Conservation (phyloP, 1,140 invertebrate genomes). For the Hycleus phaleratus region DNA sequence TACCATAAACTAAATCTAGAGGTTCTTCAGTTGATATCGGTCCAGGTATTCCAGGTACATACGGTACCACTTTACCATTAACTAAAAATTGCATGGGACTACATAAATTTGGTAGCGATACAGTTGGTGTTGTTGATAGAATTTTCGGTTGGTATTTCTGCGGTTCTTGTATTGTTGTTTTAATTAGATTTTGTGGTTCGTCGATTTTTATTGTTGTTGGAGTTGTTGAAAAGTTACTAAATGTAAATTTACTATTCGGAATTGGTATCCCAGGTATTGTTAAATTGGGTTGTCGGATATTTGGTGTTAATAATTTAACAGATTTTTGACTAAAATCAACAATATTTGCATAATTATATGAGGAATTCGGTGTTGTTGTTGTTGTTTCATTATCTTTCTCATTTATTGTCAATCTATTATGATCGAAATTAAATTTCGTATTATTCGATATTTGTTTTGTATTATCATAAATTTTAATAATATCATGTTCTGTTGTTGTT, state of each 20-base stretch:
- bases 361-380: conserved; percentile 20
- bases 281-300: conserved; percentile 36
- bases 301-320: conserved; percentile 36
- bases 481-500: too few species aligned
- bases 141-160: conserved; percentile 13
- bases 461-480: too few species aligned
- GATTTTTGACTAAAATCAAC: conserved; percentile 40
- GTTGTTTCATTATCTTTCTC: neutral
- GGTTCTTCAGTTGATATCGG: conserved; percentile 43
- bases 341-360: conserved; percentile 33
- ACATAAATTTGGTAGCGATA: conserved; percentile 40
- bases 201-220: neutral
- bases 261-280: conserved; percentile 26
- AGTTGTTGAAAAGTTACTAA: too few species aligned
- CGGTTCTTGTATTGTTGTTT: neutral
- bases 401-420: neutral
- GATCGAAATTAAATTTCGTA: too few species aligned
- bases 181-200: conserved; percentile 14
- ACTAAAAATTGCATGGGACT: conserved; percentile 57
- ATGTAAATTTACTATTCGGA: conserved; percentile 9
- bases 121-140: neutral
- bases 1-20: conserved; percentile 20
- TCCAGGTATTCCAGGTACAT: conserved; percentile 73
- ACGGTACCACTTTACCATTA: conserved; percentile 67
- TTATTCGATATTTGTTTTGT: too few species aligned